Base-by-base conservation (phyloP, 2,797 vertebrate species). In the Thunnus albacares region DNA sequence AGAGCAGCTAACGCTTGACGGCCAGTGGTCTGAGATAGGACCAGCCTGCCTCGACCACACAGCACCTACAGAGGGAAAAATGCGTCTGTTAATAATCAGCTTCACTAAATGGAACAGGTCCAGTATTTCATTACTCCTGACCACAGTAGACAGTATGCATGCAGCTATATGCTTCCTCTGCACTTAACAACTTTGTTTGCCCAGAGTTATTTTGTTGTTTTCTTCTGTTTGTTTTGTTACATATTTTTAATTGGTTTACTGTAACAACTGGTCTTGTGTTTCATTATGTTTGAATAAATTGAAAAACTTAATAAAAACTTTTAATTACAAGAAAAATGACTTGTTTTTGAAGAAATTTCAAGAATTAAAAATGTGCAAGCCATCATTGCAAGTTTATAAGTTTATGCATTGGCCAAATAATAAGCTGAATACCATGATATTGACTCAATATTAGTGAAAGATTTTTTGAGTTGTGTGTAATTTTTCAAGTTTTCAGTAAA, bases 1-100 rank as follows among this genome's bases (percentile, higher is more conserved):
- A 88, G 94, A 68, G 96, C 89, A 78, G 96, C 85, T 20, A 98
- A 91, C 22, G 94, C 93, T 71, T 92, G 95, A 91, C 95, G 92
- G 14, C 96, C 95, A 33, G 96, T 93, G 0, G 96, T 86, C 82
- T 95, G 96, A 66, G 95, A 95, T 69, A 97, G 28, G 55, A 87
- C 92, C 88, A 96, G 81, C 83, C 96, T 96, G 81, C 94, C 94
- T 87, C 96, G 96, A 88, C 93, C 93, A 90, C 96, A 98, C 86
- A 99, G 94, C 88, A 96, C 97, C 98, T 99, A 85, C 26, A 87
- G 53, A 55, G 80, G 1, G 2, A 38, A 1, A 57, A 53, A 8
- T 11, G 2, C 7, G 12, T 3, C 13, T 14, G 49, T 83, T 43
- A 61, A 66, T 17, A 78, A 4, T 3, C 12, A 43, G 49, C 8